Conservation (phyloP, 2,888 invertebrate genomes). For the Clusia tigrina region DNA sequence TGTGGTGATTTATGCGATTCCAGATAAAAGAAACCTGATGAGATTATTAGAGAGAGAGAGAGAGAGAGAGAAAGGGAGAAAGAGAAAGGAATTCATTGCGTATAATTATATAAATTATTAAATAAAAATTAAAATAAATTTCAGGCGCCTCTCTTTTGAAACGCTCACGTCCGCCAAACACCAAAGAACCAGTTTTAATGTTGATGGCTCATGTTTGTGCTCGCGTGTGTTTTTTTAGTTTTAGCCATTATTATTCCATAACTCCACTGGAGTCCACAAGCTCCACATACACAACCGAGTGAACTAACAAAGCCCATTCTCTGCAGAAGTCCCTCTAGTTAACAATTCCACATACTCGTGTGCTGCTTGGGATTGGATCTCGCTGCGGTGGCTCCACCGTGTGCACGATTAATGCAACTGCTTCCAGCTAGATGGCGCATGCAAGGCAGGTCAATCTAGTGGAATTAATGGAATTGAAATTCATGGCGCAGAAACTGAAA, state of each 20-base stretch:
- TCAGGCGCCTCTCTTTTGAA: background rate
- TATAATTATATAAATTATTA: no score
- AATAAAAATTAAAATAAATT: background rate
- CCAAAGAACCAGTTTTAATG: background rate
- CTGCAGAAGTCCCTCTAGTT: background rate
- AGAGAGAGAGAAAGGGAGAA: no score
- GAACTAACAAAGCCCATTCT: background rate
- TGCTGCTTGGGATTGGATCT: no score
- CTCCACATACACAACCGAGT: background rate
- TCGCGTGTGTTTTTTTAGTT: background rate
- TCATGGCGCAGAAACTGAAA: conserved; percentile 62
- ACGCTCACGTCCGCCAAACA: background rate
- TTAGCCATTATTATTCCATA: background rate
- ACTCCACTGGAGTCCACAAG: conserved; percentile 1
- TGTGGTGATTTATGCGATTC: conserved; percentile 50
- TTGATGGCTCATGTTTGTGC: background rate
- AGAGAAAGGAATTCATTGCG: no score
- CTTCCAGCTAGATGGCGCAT: conserved; percentile 60
- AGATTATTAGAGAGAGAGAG: conserved; percentile 34
- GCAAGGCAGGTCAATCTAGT: conserved; percentile 62
- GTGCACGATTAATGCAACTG: conserved; percentile 40
- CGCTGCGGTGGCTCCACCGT: background rate
- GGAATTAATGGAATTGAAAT: conserved; percentile 65
- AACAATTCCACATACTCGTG: no score
- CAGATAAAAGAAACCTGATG: no score